Evolutionary conservation across 2,888 invertebrate genomes (phyloP), one percentile per base, ranked within the genome.

Genomic region (Coenonympha arcania): DNA sequence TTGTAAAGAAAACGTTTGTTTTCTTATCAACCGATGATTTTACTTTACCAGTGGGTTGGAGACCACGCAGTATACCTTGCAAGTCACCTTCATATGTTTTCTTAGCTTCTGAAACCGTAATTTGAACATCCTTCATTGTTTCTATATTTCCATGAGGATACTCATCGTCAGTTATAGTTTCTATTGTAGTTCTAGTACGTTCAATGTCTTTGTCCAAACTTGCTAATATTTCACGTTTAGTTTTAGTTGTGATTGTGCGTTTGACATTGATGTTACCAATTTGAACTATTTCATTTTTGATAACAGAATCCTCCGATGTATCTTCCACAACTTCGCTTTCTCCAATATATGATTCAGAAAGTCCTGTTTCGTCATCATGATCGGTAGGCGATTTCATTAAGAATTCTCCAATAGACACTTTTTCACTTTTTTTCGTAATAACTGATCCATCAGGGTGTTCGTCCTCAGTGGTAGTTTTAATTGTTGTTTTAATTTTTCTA

Each of bases 131-230:
- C 71, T 84, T 87, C 1, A 86, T 87, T 3, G 87, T 87, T 69
- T 89, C 88, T 41, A 87, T 84, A 3, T 89, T 87, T 22, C 88
- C 89, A 63, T 88, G 87, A 1, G 87, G 84, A 60, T 77, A 85
- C 62, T 78, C 80, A 59, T 87, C 87, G 2, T 83, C 72, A 15
- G 82, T 84, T 5, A 73, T 76, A 0, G 87, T 87, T 63, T 88
- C 89, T 39, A 88, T 77, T 8, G 89, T 89, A 36, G 89, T 89
- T 60, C 89, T 85, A 46, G 89, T 79, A 16, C 89, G 87, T 71
- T 88, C 89, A 34, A 88, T 87, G 66, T 73, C 79, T 54, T 71
- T 71, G 56, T 89, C 87, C 42, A 74, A 72, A 52, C 89, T 89
- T 42, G 86, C 74, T 55, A 87, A 69, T 13, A 81, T 84, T 63